phyloP scores from a whole-genome alignment of 1,140 invertebrate genomes.

The Mamestra configurata region DNA sequence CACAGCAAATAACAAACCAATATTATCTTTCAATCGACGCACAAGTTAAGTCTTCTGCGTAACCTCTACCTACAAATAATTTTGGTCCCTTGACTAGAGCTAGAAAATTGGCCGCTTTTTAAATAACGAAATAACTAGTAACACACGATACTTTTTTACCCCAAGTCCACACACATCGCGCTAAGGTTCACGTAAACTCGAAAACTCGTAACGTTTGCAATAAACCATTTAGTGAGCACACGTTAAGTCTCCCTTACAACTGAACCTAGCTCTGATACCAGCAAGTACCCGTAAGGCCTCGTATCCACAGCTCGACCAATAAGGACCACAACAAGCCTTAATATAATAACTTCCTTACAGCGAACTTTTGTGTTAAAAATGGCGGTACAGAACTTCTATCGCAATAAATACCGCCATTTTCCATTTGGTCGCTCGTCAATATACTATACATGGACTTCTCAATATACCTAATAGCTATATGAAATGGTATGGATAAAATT shows the following conservation, averaged over 20 bases:
- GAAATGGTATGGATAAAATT: neutral
- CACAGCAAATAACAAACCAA: no score
- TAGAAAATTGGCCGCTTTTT: no score
- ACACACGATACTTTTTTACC: no score
- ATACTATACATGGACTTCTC: neutral
- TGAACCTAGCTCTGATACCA: neutral
- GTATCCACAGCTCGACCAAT: conserved; percentile 4
- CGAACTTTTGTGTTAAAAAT: neutral
- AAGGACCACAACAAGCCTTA: conserved; percentile 4
- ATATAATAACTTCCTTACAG: conserved; percentile 18
- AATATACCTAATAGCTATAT: no score
- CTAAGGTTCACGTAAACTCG: conserved; percentile 16
- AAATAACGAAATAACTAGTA: no score
- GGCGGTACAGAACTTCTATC: no score
- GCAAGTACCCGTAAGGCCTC: neutral
- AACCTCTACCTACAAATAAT: no score
- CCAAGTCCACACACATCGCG: neutral
- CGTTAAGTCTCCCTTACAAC: conserved; percentile 38
- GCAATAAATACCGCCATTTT: no score
- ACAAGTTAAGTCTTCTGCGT: no score
- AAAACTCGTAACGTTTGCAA: conserved; percentile 41
- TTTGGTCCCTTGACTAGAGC: no score
- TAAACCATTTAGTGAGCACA: conserved; percentile 44
- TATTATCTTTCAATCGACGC: no score
- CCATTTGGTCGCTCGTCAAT: neutral